Evolutionary conservation across 2,797 vertebrate genomes (phyloP).

Genomic region (Protonibea diacanthus): DNA sequence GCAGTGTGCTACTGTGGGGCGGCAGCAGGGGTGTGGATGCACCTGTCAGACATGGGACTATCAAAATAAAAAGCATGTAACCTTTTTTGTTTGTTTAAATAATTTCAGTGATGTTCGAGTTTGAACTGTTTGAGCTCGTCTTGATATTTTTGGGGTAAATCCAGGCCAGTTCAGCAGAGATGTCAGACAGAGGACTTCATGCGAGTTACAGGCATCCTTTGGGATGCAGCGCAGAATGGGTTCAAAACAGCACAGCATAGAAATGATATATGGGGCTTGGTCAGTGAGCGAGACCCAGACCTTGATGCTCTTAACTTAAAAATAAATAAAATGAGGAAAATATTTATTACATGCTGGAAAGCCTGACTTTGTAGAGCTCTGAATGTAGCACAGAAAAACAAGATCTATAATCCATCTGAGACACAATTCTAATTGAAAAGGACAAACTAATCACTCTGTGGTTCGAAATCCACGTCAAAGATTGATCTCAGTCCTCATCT

Average conservation of each 20-base stretch:
- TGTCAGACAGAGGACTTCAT: slow-evolving; percentile 29
- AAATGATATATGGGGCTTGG: slow-evolving; percentile 45
- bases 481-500: slow-evolving; percentile 21
- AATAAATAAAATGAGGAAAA: slow-evolving; percentile 52
- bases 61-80: slow-evolving; percentile 28
- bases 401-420: neutral
- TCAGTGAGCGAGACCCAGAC: slow-evolving; percentile 35
- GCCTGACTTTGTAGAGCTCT: slow-evolving; percentile 2
- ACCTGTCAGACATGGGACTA: slow-evolving; percentile 20
- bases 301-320: slow-evolving; percentile 54
- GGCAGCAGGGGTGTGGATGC: neutral
- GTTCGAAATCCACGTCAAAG: slow-evolving; percentile 34
- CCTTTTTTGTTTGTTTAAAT: neutral
- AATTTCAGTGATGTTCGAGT: neutral
- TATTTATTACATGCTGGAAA: slow-evolving; percentile 44
- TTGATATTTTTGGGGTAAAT: slow-evolving; percentile 15
- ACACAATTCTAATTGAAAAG: slow-evolving; percentile 18
- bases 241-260: slow-evolving; percentile 34
- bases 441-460: slow-evolving; percentile 25
- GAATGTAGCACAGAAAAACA: neutral
- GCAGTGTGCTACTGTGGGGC: slow-evolving; percentile 13
- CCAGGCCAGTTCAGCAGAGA: slow-evolving; percentile 11
- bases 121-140: neutral
- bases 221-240: slow-evolving; percentile 22
- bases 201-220: slow-evolving; percentile 43